Base-by-base conservation (phyloP, 2,113 vertebrate species). In the Sialia sialis region DNA sequence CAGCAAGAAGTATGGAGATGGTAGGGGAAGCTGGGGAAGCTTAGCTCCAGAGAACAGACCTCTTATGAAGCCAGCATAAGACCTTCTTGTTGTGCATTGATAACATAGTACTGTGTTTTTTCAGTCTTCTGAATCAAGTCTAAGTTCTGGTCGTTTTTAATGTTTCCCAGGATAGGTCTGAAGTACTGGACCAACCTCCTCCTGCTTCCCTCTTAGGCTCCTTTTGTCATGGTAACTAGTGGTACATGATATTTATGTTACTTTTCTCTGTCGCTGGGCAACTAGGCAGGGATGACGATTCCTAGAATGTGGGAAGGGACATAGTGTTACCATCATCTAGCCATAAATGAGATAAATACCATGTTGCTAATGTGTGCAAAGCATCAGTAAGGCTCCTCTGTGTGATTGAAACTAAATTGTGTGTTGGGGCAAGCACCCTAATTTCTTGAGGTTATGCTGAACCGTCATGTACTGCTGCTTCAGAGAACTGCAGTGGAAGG, bases 61-160 rank as follows among this genome's bases (percentile, higher is more conserved):
- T 51, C 16, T 76, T 46, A 29, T 2, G 4, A 14, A 41, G 23
- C 26, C 52, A 44, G 18, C 22, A n/a, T 7, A 34, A 52, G 22
- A 15, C 1, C 10, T 26, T 34, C 26, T n/a, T 51, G 11, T 19
- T 78, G 32, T 62, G 18, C 1, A 0, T 4, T 63, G 20, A 25
- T 48, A 67, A 67, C 7, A 0, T 2, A 54, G 8, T 34, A 30
- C 15, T 44, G 13, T 48, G 12, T 2, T 44, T 58, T 55, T 32
- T 66, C 10, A 55, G 39, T 70, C n/a, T 51, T 74, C 27, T 81
- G 16, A 63, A 46, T 54, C 15, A 27, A 30, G 10, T 54, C 11
- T 16, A 72, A 34, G 3, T 69, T 76, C 51, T 84, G 32, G 3
- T 38, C 39, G 11, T 67, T 44, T 26, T 55, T 44, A 41, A 29